Base-by-base conservation (phyloP, 2,797 vertebrate species). In the Martes flavigula region DNA sequence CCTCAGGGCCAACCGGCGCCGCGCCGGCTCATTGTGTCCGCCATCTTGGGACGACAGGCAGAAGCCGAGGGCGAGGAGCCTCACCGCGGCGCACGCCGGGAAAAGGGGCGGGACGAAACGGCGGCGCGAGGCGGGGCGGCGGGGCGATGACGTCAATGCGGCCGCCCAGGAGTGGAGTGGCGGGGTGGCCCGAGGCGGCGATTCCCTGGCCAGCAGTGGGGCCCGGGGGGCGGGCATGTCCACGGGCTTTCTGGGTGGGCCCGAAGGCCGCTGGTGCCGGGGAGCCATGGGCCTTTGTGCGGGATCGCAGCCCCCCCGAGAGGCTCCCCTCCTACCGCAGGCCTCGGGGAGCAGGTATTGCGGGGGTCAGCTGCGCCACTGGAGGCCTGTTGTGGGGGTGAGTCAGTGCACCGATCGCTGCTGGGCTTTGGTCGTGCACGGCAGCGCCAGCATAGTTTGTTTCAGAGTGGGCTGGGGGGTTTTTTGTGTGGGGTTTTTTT, bases 1-100 rank as follows among this genome's bases (percentile, higher is more conserved):
- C 40, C 60, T 98, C 96, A 98, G 87, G 93, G 94, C 89, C 96
- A 94, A 68, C 88, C 78, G 79, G 96, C 97, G 93, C 95, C 10
- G 35, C 83, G 60, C 94, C 97, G 38, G 94, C 93, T 99, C 98
- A 99, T 99, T 99, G 99, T 99, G 96, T 98, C 98, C 98, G 98
- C 99, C 99, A 99, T 99, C 97, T 99, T 99, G 97, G 72, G 96
- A 84, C 95, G 84, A 97, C 92, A 75, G 79, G 92, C 95, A 68
- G 56, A 88, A 95, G 51, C 93, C 21, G 93, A 96, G 40, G 43
- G 93, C 88, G 96, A 96, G 96, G 91, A 94, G 48, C 56, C 23
- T 78, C 1, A 7, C 85, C 73, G 75, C 48, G 51, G 91, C 14
- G 94, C 88, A 96, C 84, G 94, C 93, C 95, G 97, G 82, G n/a